phyloP scores from a whole-genome alignment of 2,113 vertebrate species.

The Hemiprocne comata region DNA sequence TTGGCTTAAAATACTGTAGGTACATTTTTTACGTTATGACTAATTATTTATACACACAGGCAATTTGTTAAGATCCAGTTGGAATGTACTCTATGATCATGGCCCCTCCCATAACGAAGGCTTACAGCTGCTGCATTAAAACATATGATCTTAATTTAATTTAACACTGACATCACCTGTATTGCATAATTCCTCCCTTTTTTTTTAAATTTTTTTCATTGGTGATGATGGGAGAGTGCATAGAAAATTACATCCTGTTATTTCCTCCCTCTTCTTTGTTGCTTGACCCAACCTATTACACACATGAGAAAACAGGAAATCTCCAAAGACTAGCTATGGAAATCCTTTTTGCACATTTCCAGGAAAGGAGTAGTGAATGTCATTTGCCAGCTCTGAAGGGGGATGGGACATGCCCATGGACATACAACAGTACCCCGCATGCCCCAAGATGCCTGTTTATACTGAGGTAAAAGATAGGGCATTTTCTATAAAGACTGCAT shows the following conservation, averaged over 20 bases:
- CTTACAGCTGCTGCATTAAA: constrained; percentile 55
- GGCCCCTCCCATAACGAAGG: constrained; percentile 43
- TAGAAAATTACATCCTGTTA: constrained; percentile 58
- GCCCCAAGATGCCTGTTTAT: not conserved
- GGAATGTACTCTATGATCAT: constrained; percentile 47
- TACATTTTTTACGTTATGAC: constrained; percentile 19
- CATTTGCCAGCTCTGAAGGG: constrained; percentile 54
- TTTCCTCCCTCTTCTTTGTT: constrained; percentile 55
- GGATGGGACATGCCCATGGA: constrained; percentile 8
- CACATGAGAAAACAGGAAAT: constrained; percentile 78
- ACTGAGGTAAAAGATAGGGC: not conserved
- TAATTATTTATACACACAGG: constrained; percentile 6
- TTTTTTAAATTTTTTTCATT: not conserved
- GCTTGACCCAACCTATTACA: constrained; percentile 76
- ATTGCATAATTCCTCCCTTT: constrained; percentile 45
- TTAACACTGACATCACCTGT: constrained; percentile 62
- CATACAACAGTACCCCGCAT: not conserved
- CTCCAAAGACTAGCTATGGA: constrained; percentile 74
- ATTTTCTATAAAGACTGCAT: not conserved
- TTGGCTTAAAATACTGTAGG: not conserved
- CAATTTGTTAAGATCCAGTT: constrained; percentile 37
- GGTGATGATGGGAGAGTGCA: constrained; percentile 23
- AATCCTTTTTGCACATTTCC: constrained; percentile 78
- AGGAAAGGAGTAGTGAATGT: constrained; percentile 65
- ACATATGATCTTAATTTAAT: constrained; percentile 68